phyloP scores from a whole-genome alignment of 2,888 invertebrate species.

The Brachyopa scutellaris region DNA sequence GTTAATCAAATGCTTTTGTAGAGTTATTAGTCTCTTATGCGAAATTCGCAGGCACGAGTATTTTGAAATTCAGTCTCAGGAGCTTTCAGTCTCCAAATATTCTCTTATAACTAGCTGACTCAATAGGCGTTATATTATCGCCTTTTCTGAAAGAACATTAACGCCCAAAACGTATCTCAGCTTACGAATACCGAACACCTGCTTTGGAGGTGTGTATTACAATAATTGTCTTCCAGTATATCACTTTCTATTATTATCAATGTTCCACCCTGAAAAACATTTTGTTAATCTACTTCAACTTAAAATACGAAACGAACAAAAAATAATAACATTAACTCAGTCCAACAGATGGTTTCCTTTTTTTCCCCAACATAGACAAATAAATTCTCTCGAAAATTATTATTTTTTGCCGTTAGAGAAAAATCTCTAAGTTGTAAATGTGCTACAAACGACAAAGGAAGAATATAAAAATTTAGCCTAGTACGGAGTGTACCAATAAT shows the following conservation, averaged over 20 bases:
- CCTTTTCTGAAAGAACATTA: too few relatives aligned
- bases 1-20: too few relatives aligned
- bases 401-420: conserved; percentile 15
- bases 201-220: neutral
- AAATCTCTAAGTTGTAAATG: conserved; percentile 16
- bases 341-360: neutral
- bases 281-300: neutral
- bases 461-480: conserved; percentile 18
- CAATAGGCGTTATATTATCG: too few relatives aligned
- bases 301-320: neutral
- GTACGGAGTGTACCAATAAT: conserved; percentile 32
- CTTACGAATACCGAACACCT: neutral
- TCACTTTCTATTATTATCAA: neutral
- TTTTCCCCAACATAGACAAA: conserved; percentile 19
- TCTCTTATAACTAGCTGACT: too few relatives aligned
- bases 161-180: too few relatives aligned
- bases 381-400: conserved; percentile 34
- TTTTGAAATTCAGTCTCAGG: too few relatives aligned
- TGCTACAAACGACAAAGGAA: conserved; percentile 2
- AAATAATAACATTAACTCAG: neutral
- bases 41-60: too few relatives aligned
- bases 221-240: neutral
- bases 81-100: too few relatives aligned
- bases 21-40: too few relatives aligned
- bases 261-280: neutral